Evolutionary conservation across 1,140 invertebrate species (phyloP), one percentile per base, ranked within the genome.

Genomic region (Mactra quadrangularis): DNA sequence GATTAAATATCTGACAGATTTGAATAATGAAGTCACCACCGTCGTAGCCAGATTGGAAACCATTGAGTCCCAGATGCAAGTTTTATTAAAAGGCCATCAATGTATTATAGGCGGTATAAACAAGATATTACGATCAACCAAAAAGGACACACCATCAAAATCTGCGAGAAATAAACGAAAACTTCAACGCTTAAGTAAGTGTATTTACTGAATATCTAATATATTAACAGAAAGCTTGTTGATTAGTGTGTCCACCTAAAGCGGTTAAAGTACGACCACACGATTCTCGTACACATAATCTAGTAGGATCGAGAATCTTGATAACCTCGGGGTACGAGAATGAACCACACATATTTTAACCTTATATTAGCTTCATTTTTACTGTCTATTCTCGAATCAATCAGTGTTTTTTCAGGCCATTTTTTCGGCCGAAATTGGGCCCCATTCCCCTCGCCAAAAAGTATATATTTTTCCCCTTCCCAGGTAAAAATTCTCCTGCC

Each of bases 1-100:
- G 64, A 68, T 68, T 27, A 29, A 68, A 27, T 47, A 68, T 15
- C 64, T 47, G 17, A 2, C 47, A 29, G n/a, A 52, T 19, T 29
- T 68, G 27, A 1, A 15, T 0, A 31, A 15, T 47, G 64, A 68
- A 4, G 45, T 68, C 27, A 29, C 6, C 6, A 19, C 17, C 3
- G n/a, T 68, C 13, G 7, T 13, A 1, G 27, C 25, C 1, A 38
- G 64, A 29, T 17, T 68, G 25, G 64, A 68, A 1, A 25, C 2
- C 19, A 1, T 68, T 3, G 64, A 68, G 27, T 47, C 4, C 31
- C 38, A n/a, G n/a, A 27, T 35, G 6, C n/a, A 68, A 31, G 27
- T 41, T 6, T 15, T 68, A 25, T 17, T 68, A 4, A 68, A 50
- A 50, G 38, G 38, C 6, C 64, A 68, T 13, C 25, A 68, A 13